Evolutionary conservation across 2,888 invertebrate species (phyloP).

Genomic region (Drosophila birchii): DNA sequence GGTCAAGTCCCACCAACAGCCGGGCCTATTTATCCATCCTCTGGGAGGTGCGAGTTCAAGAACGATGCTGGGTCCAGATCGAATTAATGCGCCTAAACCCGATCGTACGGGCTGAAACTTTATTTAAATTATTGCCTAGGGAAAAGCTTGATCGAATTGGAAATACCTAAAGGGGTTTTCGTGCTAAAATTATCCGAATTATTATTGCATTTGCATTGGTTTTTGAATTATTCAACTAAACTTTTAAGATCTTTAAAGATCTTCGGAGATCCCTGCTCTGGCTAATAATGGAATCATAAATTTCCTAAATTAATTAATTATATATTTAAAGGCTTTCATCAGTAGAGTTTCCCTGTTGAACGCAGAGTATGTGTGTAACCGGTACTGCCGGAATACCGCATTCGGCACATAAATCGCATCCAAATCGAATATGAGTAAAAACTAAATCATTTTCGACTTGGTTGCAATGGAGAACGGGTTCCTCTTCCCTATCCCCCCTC

Average conservation of each 20-base stretch:
- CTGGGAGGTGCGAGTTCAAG: conserved; percentile 16
- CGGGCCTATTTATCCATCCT: conserved; percentile 37
- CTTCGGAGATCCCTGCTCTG: neutral
- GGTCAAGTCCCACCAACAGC: neutral
- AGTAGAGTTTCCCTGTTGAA: neutral
- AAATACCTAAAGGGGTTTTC: neutral
- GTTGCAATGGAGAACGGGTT: conserved; percentile 33
- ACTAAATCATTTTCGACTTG: conserved; percentile 10
- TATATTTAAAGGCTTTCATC: neutral
- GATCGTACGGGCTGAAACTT: conserved; percentile 1
- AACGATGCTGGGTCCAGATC: conserved; percentile 6
- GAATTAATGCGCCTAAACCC: conserved; percentile 4
- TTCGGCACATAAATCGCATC: conserved; percentile 16
- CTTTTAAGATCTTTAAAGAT: no score
- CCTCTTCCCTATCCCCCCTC: neutral
- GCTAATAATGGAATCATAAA: neutral
- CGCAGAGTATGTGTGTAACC: neutral
- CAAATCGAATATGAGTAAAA: conserved; percentile 22
- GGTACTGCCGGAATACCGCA: neutral
- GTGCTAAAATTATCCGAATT: neutral
- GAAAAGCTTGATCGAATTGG: neutral
- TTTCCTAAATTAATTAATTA: neutral
- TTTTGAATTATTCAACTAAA: neutral
- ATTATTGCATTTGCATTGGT: neutral
- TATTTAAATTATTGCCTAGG: neutral